Evolutionary conservation across 2,797 vertebrate genomes (phyloP), one percentile per base, ranked within the genome.

Genomic region (Helicolenus hilgendorfi): DNA sequence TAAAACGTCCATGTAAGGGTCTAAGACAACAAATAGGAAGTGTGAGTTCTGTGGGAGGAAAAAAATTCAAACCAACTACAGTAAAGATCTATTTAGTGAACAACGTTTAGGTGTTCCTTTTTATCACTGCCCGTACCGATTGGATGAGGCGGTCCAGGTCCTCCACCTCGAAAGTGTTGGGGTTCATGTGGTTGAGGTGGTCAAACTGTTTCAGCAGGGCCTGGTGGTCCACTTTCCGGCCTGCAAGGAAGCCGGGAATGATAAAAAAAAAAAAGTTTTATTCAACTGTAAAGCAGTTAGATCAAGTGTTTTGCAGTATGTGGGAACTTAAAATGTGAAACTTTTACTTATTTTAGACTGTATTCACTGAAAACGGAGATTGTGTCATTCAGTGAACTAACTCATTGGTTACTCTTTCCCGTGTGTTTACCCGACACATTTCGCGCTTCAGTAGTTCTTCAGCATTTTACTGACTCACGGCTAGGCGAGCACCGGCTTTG

Each of bases 111-210:
- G 18, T 22, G n/a, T n/a, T 75, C 64, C 8, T 58, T 22, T 3
- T 29, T 13, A 33, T 45, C 2, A 9, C 26, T 13, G n/a, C 27
- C 88, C 96, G 93, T 94, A 99, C 99, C 88, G 98, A 97, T 97
- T 96, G 98, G 93, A 99, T 99, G 87, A 99, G 96, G 86, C 98
- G 97, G 92, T 99, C 98, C 96, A 99, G 96, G 93, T 99, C 99
- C 72, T 98, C 98, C 84, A 98, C 97, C 92, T 99, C 99, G 0
- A 99, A 99, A 0, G 97, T 98, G 84, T 98, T 95, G 22, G 98
- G 98, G 94, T 99, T 99, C 94, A 96, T 78, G 86, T 98, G 98
- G 93, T 99, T 98, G 87, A 99, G 97, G 79, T 99, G 98, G 59
- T 99, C 98, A 89, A 99, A 99, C 90, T 99, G 98, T 87, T 97